Percentiles rank a stretch among this genome's conserved stretches.
phyloP scores from a whole-genome alignment of 2,888 invertebrate genomes.

The Venustoraphidia nigricollis region DNA sequence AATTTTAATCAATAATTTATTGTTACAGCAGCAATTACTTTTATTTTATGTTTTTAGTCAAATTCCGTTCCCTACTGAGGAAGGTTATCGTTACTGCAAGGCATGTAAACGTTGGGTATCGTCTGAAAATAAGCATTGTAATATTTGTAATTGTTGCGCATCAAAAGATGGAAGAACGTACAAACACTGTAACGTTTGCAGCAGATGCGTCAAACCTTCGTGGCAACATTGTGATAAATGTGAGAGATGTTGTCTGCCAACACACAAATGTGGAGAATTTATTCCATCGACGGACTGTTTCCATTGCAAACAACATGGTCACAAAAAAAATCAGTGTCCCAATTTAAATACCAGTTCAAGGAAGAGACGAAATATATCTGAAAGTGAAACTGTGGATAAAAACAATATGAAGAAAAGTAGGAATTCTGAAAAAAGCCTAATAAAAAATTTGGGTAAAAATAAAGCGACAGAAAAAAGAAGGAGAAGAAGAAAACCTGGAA shows the following conservation, averaged over 20 bases:
- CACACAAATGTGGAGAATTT: conserved; percentile 34
- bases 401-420: conserved; percentile 3
- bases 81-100: conserved; percentile 57
- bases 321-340: conserved; percentile 38
- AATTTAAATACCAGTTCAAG: conserved; percentile 19
- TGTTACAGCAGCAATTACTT: no score
- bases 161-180: conserved; percentile 61
- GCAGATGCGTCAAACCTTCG: conserved; percentile 69
- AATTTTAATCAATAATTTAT: no score
- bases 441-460: conserved; percentile 2
- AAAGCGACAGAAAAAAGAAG: conserved; percentile 5
- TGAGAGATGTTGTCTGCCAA: conserved; percentile 40
- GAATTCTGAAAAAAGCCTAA: conserved; percentile 1
- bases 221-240: conserved; percentile 68
- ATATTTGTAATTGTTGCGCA: conserved; percentile 51
- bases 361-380: conserved; percentile 23
- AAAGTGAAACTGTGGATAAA: neutral
- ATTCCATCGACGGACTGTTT: conserved; percentile 35
- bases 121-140: conserved; percentile 57
- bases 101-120: conserved; percentile 56
- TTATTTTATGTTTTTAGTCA: conserved; percentile 14
- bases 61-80: conserved; percentile 35
- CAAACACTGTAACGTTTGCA: conserved; percentile 47
- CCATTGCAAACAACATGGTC: conserved; percentile 37
- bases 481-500: neutral